Conservation (phyloP, 1,140 invertebrate species). For the Leptopilina clavipes region DNA sequence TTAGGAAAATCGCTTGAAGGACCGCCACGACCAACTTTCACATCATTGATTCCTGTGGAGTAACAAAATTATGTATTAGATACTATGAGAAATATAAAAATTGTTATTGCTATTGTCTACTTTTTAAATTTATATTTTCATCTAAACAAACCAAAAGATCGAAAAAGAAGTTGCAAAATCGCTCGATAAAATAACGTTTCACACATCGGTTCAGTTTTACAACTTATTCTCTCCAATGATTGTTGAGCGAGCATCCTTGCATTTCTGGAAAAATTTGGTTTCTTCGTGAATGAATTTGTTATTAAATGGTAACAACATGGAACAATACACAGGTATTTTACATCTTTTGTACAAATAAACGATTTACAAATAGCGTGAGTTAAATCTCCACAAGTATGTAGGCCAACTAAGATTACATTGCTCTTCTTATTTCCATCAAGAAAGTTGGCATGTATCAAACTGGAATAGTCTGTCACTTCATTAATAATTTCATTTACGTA, state of each 20-base stretch:
- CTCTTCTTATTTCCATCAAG: conserved; percentile 53
- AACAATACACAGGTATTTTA: conserved; percentile 84
- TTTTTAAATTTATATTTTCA: no score
- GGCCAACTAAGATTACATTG: conserved; percentile 80
- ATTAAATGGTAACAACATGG: conserved; percentile 94
- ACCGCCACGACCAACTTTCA: conserved; percentile 73
- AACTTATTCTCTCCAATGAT: conserved; percentile 80
- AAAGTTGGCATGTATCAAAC: conserved; percentile 74
- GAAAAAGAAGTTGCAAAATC: conserved; percentile 81
- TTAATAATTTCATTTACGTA: conserved; percentile 63
- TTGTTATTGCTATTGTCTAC: no score
- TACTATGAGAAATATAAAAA: no score
- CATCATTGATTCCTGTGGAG: conserved; percentile 69
- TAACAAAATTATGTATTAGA: not conserved
- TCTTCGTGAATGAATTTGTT: conserved; percentile 77
- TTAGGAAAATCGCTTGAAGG: conserved; percentile 74
- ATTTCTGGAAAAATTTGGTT: conserved; percentile 81
- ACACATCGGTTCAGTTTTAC: conserved; percentile 76
- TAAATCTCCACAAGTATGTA: conserved; percentile 93
- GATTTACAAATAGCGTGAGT: conserved; percentile 84
- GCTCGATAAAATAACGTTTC: conserved; percentile 83
- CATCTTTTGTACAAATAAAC: conserved; percentile 78
- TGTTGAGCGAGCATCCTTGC: conserved; percentile 89
- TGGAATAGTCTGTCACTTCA: conserved; percentile 73
- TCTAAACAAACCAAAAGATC: conserved; percentile 60